Conservation (phyloP, 2,888 invertebrate genomes). For the Helobdella robusta region DNA sequence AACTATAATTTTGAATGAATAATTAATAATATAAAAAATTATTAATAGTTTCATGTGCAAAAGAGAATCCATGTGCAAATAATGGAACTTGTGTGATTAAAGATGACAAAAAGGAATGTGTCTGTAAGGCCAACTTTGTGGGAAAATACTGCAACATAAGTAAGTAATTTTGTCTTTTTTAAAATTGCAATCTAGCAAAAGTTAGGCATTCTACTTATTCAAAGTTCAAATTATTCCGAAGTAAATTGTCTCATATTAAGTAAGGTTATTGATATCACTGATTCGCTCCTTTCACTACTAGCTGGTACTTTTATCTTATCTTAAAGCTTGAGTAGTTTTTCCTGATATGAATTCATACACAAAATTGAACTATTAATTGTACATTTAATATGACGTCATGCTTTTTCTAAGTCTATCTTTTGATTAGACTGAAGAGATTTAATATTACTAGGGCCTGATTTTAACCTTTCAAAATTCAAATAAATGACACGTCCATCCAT, state of each 20-base stretch:
- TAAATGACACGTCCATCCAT: not conserved
- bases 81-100: not conserved
- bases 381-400: too few relatives aligned
- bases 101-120: not conserved
- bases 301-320: too few relatives aligned
- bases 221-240: too few relatives aligned
- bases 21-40: not conserved
- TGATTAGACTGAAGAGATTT: not conserved
- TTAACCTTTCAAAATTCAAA: not conserved
- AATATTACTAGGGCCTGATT: not conserved
- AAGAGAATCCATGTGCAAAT: not conserved
- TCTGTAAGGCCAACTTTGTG: not conserved
- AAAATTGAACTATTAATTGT: too few relatives aligned
- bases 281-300: too few relatives aligned
- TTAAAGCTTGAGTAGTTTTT: too few relatives aligned
- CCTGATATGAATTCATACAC: too few relatives aligned
- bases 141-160: constrained; percentile 3
- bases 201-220: too few relatives aligned
- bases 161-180: not conserved
- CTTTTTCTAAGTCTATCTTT: too few relatives aligned
- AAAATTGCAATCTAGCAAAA: not conserved
- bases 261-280: too few relatives aligned
- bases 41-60: not conserved
- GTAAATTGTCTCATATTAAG: too few relatives aligned
- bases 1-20: too few relatives aligned